Base-by-base conservation (phyloP, 1,140 invertebrate species). In the Chymomyza costata region DNA sequence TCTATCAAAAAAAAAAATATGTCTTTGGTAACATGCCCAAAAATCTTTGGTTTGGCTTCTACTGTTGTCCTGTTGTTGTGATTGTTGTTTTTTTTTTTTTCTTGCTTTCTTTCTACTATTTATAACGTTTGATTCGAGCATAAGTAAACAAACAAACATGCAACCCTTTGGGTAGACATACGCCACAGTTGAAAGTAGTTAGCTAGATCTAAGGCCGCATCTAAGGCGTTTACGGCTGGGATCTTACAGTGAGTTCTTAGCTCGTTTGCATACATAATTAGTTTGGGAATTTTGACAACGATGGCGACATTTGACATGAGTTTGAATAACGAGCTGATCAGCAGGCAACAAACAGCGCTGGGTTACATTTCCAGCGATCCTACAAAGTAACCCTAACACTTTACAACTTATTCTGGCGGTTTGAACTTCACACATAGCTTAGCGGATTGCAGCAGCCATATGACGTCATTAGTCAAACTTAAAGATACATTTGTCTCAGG, bases 181-280 rank as follows among this genome's bases (percentile, higher is more conserved):
- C 17, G 35, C 17, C 51, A 69, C 58, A 30, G 37, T 25, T 31
- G 32, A 46, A 57, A 18, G n/a, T 38, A 52, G 37, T 47, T 8
- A 30, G 11, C 6, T 35, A 73, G 67, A 66, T 45, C 43, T 25
- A 37, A 57, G 28, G 31, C 41, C 45, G 28, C 53, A 38, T 17
- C n/a, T n/a, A n/a, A n/a, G n/a, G n/a, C n/a, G n/a, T n/a, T n/a
- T n/a, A n/a, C n/a, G n/a, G n/a, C n/a, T n/a, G n/a, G n/a, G n/a
- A 30, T 46, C 39, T 40, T 56, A 53, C 34, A 19, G 7, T 5
- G n/a, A 5, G 49, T 28, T 44, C 40, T 38, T 19, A 56, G 50
- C 73, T 80, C 78, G 74, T 80, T 80, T 80, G 73, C 73, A 81
- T 80, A 80, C 60, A 61, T 81, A 80, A 80, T 80, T 80, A 80